phyloP scores from a whole-genome alignment of 2,113 vertebrate species.

The Emydocephalus ijimae region DNA sequence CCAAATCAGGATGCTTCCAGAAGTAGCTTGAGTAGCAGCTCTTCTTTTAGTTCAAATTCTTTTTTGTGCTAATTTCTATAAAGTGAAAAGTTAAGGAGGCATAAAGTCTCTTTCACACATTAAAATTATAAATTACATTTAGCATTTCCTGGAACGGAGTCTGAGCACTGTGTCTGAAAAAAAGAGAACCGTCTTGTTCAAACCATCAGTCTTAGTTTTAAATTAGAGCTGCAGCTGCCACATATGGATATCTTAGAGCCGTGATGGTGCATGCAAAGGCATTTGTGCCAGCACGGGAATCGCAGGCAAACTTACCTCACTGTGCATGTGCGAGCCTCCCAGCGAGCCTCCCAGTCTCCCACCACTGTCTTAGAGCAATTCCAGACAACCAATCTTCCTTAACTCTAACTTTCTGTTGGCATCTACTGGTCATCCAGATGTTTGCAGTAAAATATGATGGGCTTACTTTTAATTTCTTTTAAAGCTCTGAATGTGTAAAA shows the following conservation, averaged over 20 bases:
- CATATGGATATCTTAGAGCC: background rate
- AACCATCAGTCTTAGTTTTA: background rate
- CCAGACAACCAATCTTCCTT: background rate
- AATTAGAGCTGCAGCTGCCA: too few species aligned
- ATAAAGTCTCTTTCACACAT: background rate
- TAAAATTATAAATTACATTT: background rate
- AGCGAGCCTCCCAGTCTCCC: too few species aligned
- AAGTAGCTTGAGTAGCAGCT: slow-evolving; percentile 4
- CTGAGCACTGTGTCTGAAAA: background rate
- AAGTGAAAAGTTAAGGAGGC: background rate
- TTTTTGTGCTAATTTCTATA: background rate
- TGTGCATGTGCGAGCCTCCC: too few species aligned
- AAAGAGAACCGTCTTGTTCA: background rate
- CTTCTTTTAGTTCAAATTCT: background rate
- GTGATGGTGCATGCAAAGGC: too few species aligned
- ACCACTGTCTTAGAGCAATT: background rate
- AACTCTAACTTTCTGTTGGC: background rate
- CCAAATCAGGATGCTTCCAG: background rate
- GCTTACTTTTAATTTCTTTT: background rate
- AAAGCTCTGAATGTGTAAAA: background rate
- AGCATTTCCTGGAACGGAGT: background rate
- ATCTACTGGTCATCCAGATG: background rate
- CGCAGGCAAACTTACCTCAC: too few species aligned
- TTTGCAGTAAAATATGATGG: background rate
- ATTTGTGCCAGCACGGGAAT: too few species aligned